Evolutionary conservation across 1,140 invertebrate genomes (phyloP), one percentile per base, ranked within the genome.

Genomic region (Bombus sibiricus): DNA sequence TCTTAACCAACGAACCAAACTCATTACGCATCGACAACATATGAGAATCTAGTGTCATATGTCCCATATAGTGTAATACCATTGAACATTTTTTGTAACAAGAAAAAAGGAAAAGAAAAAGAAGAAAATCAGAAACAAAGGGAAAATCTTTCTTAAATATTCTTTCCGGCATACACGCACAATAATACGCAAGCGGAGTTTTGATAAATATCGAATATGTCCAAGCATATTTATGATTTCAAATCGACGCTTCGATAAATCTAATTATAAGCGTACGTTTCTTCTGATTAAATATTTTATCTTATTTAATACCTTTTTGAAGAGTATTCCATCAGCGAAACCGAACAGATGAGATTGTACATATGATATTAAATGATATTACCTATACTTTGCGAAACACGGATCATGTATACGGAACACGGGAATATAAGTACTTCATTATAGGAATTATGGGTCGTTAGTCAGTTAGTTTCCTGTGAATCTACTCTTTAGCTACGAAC

Each of bases 361-460:
- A 12, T 4, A 12, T 22, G 47, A 53, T 22, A 22, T 53, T 53
- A 53, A 53, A 53, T 8, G 47, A 22, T 53, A 22, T 22, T 53
- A 53, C 22, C 18, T 8, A 15, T 15, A 32, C n/a, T 32, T 66
- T 18, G n/a, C 32, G 15, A 66, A 32, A 32, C n/a, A 5, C 4
- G 9, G 12, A 12, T 13, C 15, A 18, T 41, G 9, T 12, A 28
- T 18, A 13, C 8, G 3, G 9, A 5, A 22, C 39, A 13, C 6
- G 0, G 2, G 10, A 15, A 2, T 12, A 32, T 10, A 66, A 66
- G 32, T 69, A 34, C 39, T 72, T 81, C 47, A n/a, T 73, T 18
- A 10, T 9, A 22, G 18, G 25, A 39, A 62, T 81, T 39, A 41
- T n/a, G 22, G 68, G 15, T 64, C 53, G 32, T 83, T 83, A 83